These are phyloP conservation scores for Poeciliopsis infans DNA, from an alignment of 2,797 vertebrate species.

Conservation along the genomic window DNA sequence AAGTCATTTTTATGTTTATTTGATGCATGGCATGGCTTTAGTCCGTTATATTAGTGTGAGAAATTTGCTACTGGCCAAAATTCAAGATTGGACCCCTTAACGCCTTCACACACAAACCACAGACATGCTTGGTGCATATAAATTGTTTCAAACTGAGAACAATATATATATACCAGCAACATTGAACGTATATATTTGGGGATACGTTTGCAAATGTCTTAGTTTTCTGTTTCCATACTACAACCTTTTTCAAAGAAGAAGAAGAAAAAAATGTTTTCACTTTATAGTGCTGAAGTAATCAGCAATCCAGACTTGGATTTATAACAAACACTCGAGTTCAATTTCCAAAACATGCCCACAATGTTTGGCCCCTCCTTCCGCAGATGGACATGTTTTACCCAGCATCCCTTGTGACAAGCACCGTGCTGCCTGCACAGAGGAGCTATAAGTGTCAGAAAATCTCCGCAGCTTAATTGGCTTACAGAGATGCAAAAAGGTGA, in stretches of 20 bases:
- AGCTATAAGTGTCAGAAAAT: slow-evolving; percentile 74
- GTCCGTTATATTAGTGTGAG: not conserved
- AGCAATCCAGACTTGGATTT: not conserved
- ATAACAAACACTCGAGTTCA: not conserved
- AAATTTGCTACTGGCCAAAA: not conserved
- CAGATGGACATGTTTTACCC: slow-evolving; percentile 44
- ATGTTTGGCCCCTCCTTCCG: slow-evolving; percentile 16
- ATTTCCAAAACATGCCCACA: slow-evolving; percentile 1
- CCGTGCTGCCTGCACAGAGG: slow-evolving; percentile 46
- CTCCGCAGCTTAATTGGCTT: slow-evolving; percentile 76
- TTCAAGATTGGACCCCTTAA: not conserved
- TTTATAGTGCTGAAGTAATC: not conserved
- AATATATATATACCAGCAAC: not conserved
- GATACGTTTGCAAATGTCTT: not conserved
- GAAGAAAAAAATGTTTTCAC: not conserved
- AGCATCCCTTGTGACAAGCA: slow-evolving; percentile 44
- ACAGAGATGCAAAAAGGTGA: slow-evolving; percentile 75
- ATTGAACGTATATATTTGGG: not conserved
- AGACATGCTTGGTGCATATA: no score
- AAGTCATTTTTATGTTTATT: not conserved
- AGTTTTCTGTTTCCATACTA: not conserved
- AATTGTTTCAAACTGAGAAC: not conserved
- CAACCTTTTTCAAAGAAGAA: not conserved
- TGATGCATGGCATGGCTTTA: not conserved
- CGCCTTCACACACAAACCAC: not conserved